Percentiles rank a stretch among this genome's conserved stretches.
These are phyloP conservation scores for Microplitis demolitor DNA, from an alignment of 1,140 invertebrate species.

Conservation along the genomic window DNA sequence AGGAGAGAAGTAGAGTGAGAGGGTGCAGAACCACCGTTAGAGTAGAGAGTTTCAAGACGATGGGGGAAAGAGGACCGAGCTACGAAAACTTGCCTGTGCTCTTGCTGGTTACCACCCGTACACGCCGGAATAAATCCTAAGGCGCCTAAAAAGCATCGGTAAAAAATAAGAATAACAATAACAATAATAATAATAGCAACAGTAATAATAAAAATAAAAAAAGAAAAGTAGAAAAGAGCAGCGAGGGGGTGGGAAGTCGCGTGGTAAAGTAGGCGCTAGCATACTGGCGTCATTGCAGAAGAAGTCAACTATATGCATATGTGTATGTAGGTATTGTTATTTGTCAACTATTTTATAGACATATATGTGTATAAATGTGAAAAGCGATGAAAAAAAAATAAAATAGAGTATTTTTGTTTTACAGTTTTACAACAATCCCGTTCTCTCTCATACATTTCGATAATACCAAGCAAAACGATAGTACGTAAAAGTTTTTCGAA, in stretches of 20 bases:
- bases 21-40: not conserved
- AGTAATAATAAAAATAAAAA: not conserved
- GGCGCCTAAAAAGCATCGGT: conserved; percentile 8
- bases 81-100: not conserved
- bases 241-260: not conserved
- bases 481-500: not conserved
- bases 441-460: not conserved
- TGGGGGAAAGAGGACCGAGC: not conserved
- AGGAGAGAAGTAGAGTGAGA: not conserved
- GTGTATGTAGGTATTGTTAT: not conserved
- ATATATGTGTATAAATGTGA: too few relatives aligned
- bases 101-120: not conserved
- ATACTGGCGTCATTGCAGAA: not conserved
- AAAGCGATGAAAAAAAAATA: not conserved
- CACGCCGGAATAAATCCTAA: conserved; percentile 4
- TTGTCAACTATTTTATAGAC: not conserved
- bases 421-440: not conserved
- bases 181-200: not conserved
- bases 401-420: not conserved
- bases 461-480: not conserved
- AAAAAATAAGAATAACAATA: conserved; percentile 8
- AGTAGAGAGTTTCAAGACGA: not conserved
- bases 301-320: not conserved
- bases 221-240: not conserved
- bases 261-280: not conserved